Conservation (phyloP, 2,888 invertebrate species). For the Tetragonisca angustula region DNA sequence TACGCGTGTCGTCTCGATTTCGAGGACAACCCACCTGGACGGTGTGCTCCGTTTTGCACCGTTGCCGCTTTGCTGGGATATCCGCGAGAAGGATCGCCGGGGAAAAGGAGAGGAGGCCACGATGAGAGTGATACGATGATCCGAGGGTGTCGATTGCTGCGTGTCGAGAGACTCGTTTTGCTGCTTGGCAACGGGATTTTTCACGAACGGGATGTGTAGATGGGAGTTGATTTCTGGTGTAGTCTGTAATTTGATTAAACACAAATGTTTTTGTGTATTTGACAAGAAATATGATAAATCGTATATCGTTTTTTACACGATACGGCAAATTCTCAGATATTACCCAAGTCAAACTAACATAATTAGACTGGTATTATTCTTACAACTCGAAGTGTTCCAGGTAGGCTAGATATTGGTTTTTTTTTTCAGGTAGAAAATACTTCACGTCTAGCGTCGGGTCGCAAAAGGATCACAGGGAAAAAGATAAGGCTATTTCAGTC, state of each 20-base stretch:
- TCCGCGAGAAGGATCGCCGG: conserved; percentile 26
- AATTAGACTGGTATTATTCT: too few relatives aligned
- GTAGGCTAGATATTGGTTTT: not conserved
- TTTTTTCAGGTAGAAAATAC: not conserved
- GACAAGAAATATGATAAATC: too few relatives aligned
- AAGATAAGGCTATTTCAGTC: not conserved
- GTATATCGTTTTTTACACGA: too few relatives aligned
- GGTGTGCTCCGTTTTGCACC: not conserved
- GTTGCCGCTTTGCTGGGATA: conserved; percentile 5
- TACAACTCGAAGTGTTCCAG: too few relatives aligned
- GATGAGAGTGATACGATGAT: not conserved
- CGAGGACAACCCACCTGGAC: conserved; percentile 60
- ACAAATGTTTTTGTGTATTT: too few relatives aligned
- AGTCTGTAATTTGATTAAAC: too few relatives aligned
- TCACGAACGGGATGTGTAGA: not conserved
- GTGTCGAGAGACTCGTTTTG: not conserved
- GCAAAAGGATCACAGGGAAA: not conserved
- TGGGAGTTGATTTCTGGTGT: not conserved
- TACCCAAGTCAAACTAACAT: too few relatives aligned
- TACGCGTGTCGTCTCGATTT: conserved; percentile 64
- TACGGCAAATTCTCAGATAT: too few relatives aligned
- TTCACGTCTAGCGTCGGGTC: not conserved
- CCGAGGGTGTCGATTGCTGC: conserved; percentile 9
- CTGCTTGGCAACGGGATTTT: conserved; percentile 13
- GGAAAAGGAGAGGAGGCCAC: not conserved